Conservation (phyloP, 2,113 vertebrate genomes). For the Callospermophilus lateralis region DNA sequence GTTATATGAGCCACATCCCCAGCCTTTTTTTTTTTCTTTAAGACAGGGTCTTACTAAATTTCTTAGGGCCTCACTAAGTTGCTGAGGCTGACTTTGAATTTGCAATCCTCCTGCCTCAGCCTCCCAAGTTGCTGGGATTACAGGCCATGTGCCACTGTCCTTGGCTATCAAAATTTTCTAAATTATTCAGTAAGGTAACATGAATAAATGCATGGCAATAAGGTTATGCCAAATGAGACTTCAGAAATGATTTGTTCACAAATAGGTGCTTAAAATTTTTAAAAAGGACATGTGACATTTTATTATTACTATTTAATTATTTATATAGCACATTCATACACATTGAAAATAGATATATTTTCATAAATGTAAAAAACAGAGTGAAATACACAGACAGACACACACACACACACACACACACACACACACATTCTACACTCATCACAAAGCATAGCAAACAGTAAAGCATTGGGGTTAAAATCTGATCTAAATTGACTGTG, state of each 20-base stretch:
- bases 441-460: background rate
- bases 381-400: no score
- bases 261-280: conserved; percentile 4
- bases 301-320: background rate
- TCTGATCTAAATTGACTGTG: background rate
- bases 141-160: no score
- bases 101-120: no score
- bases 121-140: no score
- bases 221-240: conserved; percentile 41
- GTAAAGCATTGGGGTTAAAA: background rate
- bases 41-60: no score
- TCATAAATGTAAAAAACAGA: background rate
- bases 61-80: no score
- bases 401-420: background rate
- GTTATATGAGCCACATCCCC: no score
- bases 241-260: conserved; percentile 37
- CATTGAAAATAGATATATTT: background rate
- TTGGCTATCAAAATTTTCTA: background rate
- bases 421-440: background rate
- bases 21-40: no score
- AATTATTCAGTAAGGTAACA: conserved; percentile 51
- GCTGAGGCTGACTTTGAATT: no score
- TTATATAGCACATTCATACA: background rate
- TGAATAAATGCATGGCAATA: conserved; percentile 19
- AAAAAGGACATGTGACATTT: background rate